These are phyloP conservation scores for Bellardia pandia DNA, from an alignment of 2,888 invertebrate species.

Conservation along the genomic window DNA sequence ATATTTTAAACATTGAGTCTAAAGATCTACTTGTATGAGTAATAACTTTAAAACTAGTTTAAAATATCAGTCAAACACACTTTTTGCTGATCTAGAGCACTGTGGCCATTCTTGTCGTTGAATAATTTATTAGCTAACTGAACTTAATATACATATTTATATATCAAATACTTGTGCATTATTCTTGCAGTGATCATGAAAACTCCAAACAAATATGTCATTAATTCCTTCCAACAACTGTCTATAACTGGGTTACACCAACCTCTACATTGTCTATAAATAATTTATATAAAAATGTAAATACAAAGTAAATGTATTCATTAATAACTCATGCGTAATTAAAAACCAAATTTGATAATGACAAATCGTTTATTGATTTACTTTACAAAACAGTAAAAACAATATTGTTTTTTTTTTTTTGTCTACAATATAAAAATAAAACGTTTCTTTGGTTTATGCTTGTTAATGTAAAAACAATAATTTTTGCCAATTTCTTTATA, in stretches of 20 bases:
- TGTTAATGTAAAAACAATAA: slow-evolving; percentile 7
- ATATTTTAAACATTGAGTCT: background rate
- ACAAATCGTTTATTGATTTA: slow-evolving; percentile 73
- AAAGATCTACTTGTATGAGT: background rate
- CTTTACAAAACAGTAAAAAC: background rate
- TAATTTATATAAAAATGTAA: slow-evolving; percentile 23
- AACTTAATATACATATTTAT: no score
- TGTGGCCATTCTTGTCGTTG: no score
- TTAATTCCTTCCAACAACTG: slow-evolving; percentile 14
- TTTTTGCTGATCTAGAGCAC: no score
- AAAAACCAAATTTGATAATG: slow-evolving; percentile 69
- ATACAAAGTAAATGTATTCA: slow-evolving; percentile 20
- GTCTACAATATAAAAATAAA: slow-evolving; percentile 26
- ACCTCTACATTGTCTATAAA: slow-evolving; percentile 22
- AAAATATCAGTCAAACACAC: no score
- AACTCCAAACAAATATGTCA: background rate
- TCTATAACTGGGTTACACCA: background rate
- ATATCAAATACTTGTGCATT: background rate
- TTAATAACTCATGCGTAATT: slow-evolving; percentile 64
- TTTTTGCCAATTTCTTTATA: slow-evolving; percentile 54
- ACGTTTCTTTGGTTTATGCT: slow-evolving; percentile 3
- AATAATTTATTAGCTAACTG: no score
- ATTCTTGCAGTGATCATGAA: background rate
- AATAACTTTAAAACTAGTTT: background rate
- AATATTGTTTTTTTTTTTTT: slow-evolving; percentile 45